A percentile compares a stretch with the other conserved stretches of the same genome.
These are phyloP conservation scores for Florisuga fusca DNA, from an alignment of 2,797 vertebrate species.

Conservation along the genomic window DNA sequence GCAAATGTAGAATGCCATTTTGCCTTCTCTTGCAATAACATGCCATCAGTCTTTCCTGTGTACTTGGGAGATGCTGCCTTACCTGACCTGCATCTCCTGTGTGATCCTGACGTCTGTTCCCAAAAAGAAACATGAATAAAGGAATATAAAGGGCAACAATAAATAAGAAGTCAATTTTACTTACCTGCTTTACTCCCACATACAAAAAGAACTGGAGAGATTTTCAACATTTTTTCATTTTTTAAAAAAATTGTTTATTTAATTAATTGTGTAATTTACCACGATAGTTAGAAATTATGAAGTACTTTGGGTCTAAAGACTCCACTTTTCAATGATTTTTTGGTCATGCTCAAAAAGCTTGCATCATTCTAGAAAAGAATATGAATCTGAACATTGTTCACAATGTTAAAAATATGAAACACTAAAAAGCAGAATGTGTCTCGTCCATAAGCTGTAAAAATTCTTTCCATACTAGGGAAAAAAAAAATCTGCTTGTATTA, in stretches of 20 bases:
- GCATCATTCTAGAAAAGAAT: not conserved
- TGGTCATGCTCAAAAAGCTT: not conserved
- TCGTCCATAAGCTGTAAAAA: not conserved
- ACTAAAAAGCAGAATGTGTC: not conserved
- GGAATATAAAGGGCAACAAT: not conserved
- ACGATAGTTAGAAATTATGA: not conserved
- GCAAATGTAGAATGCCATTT: not conserved
- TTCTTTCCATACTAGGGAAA: not conserved
- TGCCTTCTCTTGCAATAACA: not conserved
- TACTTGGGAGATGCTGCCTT: not conserved
- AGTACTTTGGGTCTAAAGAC: not conserved
- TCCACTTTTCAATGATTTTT: not conserved
- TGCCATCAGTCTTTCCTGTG: not conserved
- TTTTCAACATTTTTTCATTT: not conserved
- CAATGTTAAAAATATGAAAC: not conserved
- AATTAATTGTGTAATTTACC: not conserved
- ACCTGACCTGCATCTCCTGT: not conserved
- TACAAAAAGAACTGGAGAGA: not conserved
- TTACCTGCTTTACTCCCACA: not conserved
- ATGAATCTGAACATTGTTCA: not conserved
- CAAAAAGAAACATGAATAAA: not conserved
- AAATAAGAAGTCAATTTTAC: not conserved
- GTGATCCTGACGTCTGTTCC: not conserved
- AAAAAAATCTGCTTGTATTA: not conserved
- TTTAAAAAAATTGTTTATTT: too few species aligned